Conservation (phyloP, 2,888 invertebrate genomes). For the Crocallis elinguaria region DNA sequence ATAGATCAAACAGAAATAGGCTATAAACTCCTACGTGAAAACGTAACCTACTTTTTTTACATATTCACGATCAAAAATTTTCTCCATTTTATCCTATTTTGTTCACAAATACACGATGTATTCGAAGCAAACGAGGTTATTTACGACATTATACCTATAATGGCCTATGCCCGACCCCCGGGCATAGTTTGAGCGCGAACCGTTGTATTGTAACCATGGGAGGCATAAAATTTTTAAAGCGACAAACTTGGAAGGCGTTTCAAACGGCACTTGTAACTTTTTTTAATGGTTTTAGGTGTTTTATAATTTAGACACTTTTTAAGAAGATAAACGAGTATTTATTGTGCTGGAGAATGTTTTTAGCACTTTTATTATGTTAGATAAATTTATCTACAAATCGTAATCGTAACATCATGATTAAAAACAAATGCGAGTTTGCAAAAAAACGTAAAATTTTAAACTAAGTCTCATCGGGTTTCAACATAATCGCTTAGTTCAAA, state of each 20-base stretch:
- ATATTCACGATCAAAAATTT: conserved; percentile 1
- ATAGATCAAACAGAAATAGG: no score
- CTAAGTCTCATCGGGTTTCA: no score
- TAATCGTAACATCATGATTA: no score
- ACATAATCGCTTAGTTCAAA: no score
- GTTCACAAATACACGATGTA: conserved; percentile 54
- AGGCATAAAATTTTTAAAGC: conserved; percentile 73
- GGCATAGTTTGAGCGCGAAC: conserved; percentile 66
- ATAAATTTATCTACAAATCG: no score
- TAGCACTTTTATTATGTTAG: background rate
- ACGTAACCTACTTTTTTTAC: background rate
- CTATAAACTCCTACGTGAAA: background rate
- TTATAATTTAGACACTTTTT: conserved; percentile 40
- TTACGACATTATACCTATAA: conserved; percentile 73
- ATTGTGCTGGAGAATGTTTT: conserved; percentile 1
- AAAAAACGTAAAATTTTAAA: no score
- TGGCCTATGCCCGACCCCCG: conserved; percentile 62
- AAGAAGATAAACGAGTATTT: conserved; percentile 23
- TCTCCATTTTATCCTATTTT: conserved; percentile 27
- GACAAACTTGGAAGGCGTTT: conserved; percentile 59
- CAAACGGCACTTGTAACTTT: conserved; percentile 56
- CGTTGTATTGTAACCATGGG: conserved; percentile 75
- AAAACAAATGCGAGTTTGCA: no score
- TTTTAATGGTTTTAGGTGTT: conserved; percentile 49
- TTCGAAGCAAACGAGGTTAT: conserved; percentile 60